These are phyloP conservation scores for Nephrotoma guestfalica DNA, from an alignment of 2,888 invertebrate genomes.

Conservation along the genomic window DNA sequence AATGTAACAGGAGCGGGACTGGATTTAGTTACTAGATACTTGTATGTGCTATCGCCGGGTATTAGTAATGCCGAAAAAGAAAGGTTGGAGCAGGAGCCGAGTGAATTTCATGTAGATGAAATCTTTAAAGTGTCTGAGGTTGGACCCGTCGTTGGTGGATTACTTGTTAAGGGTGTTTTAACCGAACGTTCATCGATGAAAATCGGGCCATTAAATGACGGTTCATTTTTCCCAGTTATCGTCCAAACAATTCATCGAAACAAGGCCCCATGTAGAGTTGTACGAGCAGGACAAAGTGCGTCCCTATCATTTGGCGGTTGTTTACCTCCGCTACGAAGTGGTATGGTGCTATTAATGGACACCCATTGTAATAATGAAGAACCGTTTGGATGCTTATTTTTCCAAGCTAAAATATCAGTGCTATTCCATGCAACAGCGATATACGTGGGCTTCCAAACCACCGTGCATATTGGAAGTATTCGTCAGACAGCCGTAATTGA, in stretches of 20 bases:
- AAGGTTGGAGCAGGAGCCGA: conserved; percentile 53
- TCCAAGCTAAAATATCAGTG: conserved; percentile 73
- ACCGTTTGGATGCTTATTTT: conserved; percentile 45
- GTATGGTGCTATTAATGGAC: conserved; percentile 66
- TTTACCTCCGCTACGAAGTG: conserved; percentile 49
- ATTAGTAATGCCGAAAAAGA: conserved; percentile 49
- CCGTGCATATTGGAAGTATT: conserved; percentile 90
- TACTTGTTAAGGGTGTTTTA: conserved; percentile 71
- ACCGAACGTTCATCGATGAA: conserved; percentile 67
- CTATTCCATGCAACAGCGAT: conserved; percentile 79
- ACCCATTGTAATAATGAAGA: conserved; percentile 29
- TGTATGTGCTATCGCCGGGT: conserved; percentile 66
- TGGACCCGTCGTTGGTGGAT: conserved; percentile 73
- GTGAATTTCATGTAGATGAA: conserved; percentile 90
- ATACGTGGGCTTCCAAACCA: conserved; percentile 74
- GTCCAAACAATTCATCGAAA: conserved; percentile 85
- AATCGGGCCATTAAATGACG: conserved; percentile 62
- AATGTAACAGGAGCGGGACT: conserved; percentile 80
- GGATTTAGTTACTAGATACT: conserved; percentile 67
- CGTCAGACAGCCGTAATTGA: conserved; percentile 87
- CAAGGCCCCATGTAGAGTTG: conserved; percentile 75
- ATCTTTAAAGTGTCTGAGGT: conserved; percentile 74
- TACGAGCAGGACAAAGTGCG: conserved; percentile 82
- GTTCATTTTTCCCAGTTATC: conserved; percentile 58
- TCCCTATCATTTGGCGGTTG: conserved; percentile 46